Conservation (phyloP, 2,797 vertebrate genomes). For the Helostoma temminkii region DNA sequence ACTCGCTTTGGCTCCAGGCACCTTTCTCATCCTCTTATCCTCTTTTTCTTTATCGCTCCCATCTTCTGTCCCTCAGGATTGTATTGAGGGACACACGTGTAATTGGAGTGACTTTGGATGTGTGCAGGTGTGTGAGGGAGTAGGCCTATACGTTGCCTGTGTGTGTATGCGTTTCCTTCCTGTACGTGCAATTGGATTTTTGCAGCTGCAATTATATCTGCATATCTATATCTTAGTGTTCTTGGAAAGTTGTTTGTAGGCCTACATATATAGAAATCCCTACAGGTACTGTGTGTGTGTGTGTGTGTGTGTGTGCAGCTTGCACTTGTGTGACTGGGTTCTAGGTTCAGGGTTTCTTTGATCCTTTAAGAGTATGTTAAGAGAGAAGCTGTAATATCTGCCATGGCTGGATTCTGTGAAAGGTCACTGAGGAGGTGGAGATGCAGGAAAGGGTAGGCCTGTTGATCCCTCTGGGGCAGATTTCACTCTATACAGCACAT, state of each 20-base stretch:
- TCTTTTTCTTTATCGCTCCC: slow-evolving; percentile 60
- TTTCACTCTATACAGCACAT: slow-evolving; percentile 56
- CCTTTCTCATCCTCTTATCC: slow-evolving; percentile 68
- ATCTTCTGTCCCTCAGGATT: slow-evolving; percentile 70
- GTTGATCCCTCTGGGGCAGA: slow-evolving; percentile 67
- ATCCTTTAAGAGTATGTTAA: slow-evolving; percentile 68
- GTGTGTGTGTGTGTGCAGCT: slow-evolving; percentile 2
- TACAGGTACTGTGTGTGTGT: not conserved
- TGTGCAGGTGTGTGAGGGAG: slow-evolving; percentile 50
- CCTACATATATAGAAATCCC: not conserved
- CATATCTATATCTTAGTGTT: not conserved
- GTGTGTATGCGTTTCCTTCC: slow-evolving; percentile 7
- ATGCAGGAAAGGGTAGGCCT: slow-evolving; percentile 57
- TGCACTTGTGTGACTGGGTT: slow-evolving; percentile 31
- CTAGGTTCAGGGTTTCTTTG: slow-evolving; percentile 59
- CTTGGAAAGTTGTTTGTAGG: not conserved
- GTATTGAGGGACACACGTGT: slow-evolving; percentile 61
- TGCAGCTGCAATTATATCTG: not conserved
- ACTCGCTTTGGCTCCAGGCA: slow-evolving; percentile 71
- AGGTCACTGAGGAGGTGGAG: slow-evolving; percentile 75
- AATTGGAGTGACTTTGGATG: slow-evolving; percentile 74
- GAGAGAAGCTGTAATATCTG: slow-evolving; percentile 69
- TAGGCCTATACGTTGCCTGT: slow-evolving; percentile 30
- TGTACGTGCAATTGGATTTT: not conserved
- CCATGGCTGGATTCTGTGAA: slow-evolving; percentile 69